phyloP scores from a whole-genome alignment of 92 coral and sea anemone genomes.

The Epizoanthus scotinus region DNA sequence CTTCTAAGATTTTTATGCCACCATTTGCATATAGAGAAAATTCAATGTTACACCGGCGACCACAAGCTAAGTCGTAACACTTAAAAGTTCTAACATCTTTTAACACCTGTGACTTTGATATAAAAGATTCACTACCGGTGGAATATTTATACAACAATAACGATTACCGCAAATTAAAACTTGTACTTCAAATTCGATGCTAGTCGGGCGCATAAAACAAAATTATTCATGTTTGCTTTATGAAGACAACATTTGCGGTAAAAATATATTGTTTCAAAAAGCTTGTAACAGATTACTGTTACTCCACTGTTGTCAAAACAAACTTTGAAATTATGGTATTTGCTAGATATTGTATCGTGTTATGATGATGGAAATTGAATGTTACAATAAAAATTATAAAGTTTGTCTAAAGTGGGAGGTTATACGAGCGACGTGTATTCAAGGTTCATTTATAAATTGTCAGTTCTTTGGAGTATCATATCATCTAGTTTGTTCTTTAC shows the following conservation, averaged over 20 bases:
- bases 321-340: background rate
- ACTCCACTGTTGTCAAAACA: background rate
- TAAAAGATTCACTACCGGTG: conserved; percentile 12
- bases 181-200: background rate
- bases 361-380: background rate
- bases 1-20: background rate
- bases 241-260: conserved; percentile 3
- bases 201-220: background rate
- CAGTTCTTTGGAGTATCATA: conserved; percentile 4
- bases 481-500: background rate
- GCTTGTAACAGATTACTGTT: conserved; percentile 3
- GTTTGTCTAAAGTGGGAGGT: background rate
- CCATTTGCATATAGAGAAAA: background rate
- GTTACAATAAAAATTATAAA: no score
- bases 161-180: background rate
- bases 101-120: conserved; percentile 25
- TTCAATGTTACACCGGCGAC: background rate
- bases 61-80: conserved; percentile 11
- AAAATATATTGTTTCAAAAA: conserved; percentile 8
- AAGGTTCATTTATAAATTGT: background rate
- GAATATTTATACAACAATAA: conserved; percentile 13
- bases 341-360: background rate
- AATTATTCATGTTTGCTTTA: conserved; percentile 3
- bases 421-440: background rate
- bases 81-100: conserved; percentile 8